These are phyloP conservation scores for Steinernema khuongi DNA, from an alignment of 1,140 invertebrate species.

Conservation along the genomic window DNA sequence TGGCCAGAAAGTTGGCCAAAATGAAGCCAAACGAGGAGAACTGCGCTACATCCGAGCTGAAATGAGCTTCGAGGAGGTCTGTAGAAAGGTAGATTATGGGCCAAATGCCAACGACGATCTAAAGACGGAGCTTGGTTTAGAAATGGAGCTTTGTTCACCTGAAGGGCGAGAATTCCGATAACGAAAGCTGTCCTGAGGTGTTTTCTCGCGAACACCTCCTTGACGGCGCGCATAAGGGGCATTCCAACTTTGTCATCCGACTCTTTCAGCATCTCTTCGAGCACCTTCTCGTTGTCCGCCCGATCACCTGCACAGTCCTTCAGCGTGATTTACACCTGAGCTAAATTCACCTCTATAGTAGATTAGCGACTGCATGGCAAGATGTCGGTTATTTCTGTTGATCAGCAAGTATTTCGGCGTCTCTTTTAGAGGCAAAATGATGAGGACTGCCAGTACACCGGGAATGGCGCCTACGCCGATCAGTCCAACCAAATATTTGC, in stretches of 20 bases:
- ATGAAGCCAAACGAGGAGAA: conserved; percentile 47
- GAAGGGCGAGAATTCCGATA: conserved; percentile 32
- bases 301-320: neutral
- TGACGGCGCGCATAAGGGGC: conserved; percentile 27
- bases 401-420: conserved; percentile 48
- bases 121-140: conserved; percentile 24
- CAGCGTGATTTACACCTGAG: neutral
- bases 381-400: conserved; percentile 38
- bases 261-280: conserved; percentile 50
- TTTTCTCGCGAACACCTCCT: conserved; percentile 37
- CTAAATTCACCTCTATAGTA: conserved; percentile 40
- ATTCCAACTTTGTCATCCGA: conserved; percentile 28
- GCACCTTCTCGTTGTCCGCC: conserved; percentile 31
- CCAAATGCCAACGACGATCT: conserved; percentile 51
- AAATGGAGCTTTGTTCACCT: neutral
- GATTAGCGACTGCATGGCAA: conserved; percentile 37
- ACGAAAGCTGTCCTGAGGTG: conserved; percentile 44
- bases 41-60: conserved; percentile 38
- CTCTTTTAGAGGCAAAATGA: conserved; percentile 46
- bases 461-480: conserved; percentile 42
- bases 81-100: conserved; percentile 50
- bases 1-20: conserved; percentile 45
- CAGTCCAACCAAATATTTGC: conserved; percentile 36
- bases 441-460: conserved; percentile 40
- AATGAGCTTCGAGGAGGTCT: conserved; percentile 50